These are phyloP conservation scores for Pseudobourletiella spinata DNA, from an alignment of 1,140 invertebrate genomes.

Conservation along the genomic window DNA sequence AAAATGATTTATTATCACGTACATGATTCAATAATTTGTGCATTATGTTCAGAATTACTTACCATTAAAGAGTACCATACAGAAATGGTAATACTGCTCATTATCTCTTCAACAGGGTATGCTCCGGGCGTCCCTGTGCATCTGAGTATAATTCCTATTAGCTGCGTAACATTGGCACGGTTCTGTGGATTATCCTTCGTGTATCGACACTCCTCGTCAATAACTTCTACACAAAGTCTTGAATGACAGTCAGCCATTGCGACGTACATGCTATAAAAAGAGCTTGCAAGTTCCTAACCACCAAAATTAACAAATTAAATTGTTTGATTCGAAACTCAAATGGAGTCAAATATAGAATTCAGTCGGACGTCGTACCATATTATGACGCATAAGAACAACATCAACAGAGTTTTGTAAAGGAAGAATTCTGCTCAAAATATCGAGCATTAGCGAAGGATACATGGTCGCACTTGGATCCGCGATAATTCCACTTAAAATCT, in stretches of 20 bases:
- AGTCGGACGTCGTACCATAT: slow-evolving; percentile 24
- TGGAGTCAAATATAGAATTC: slow-evolving; percentile 5
- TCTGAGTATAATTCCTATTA: slow-evolving; percentile 26
- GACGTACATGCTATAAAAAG: slow-evolving; percentile 32
- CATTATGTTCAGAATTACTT: slow-evolving; percentile 5
- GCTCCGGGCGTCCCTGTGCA: slow-evolving; percentile 26
- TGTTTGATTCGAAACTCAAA: neutral
- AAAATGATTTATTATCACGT: too few relatives aligned
- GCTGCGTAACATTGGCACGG: slow-evolving; percentile 20
- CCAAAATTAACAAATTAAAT: too few relatives aligned
- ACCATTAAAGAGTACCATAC: slow-evolving; percentile 36
- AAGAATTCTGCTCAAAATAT: slow-evolving; percentile 29
- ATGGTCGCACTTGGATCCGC: slow-evolving; percentile 28
- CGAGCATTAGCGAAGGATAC: slow-evolving; percentile 24
- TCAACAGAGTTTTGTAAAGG: slow-evolving; percentile 25
- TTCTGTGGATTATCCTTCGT: slow-evolving; percentile 24
- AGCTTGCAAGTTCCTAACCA: slow-evolving; percentile 28
- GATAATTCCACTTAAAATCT: slow-evolving; percentile 30
- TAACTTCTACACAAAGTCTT: slow-evolving; percentile 28
- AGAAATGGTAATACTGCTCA: slow-evolving; percentile 31
- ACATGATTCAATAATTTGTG: too few relatives aligned
- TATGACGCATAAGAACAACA: slow-evolving; percentile 15
- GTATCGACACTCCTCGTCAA: slow-evolving; percentile 23
- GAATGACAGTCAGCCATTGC: slow-evolving; percentile 32
- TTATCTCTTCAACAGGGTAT: slow-evolving; percentile 32